These are phyloP conservation scores for Athene noctua DNA, from an alignment of 2,113 vertebrate species.

Conservation along the genomic window DNA sequence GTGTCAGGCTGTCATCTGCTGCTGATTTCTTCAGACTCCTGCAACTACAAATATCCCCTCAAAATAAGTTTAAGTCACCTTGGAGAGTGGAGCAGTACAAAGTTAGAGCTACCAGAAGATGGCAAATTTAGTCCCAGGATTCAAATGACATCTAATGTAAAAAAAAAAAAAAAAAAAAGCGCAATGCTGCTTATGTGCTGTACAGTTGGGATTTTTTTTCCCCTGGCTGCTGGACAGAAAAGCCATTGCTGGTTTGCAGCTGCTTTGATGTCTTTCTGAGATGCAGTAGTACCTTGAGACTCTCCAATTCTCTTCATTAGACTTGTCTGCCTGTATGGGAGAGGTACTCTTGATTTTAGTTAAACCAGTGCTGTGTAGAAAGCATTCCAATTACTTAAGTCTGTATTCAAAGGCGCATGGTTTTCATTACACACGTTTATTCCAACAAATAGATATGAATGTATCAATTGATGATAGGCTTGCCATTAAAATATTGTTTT, in stretches of 20 bases:
- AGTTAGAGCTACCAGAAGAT: neutral
- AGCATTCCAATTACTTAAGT: neutral
- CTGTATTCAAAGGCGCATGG: rapidly evolving
- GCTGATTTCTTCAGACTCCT: neutral
- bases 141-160: neutral
- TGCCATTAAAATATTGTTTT: neutral
- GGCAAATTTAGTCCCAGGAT: neutral
- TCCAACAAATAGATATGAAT: neutral
- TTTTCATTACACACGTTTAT: neutral
- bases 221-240: neutral
- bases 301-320: neutral
- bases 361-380: neutral
- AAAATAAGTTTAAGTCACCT: neutral
- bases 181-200: neutral
- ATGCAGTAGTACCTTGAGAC: neutral
- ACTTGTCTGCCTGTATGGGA: neutral
- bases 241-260: neutral
- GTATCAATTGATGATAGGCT: neutral
- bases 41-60: neutral
- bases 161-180: neutral
- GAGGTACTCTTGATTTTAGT: neutral
- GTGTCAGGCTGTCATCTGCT: neutral
- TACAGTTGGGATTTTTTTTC: neutral
- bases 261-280: neutral
- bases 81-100: neutral